phyloP scores from a whole-genome alignment of 2,113 vertebrate species.

The Antidorcas marsupialis region DNA sequence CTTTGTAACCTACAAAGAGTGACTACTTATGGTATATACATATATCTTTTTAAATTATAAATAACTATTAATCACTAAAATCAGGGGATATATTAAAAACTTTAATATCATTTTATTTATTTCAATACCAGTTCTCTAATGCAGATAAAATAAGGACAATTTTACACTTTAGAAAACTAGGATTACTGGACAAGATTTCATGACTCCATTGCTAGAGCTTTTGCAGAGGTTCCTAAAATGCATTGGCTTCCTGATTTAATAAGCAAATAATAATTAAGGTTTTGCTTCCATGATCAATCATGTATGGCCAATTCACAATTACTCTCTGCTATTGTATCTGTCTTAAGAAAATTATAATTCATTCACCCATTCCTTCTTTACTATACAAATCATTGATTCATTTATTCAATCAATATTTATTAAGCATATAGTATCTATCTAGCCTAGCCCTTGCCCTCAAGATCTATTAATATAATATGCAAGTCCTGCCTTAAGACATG shows the following conservation, averaged over 20 bases:
- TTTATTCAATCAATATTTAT: neutral
- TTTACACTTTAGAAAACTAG: neutral
- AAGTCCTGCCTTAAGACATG: neutral
- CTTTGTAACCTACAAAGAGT: neutral
- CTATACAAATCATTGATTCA: neutral
- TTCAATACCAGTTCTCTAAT: neutral
- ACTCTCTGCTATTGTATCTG: neutral
- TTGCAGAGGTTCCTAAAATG: neutral
- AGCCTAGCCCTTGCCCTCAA: neutral
- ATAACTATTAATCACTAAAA: neutral
- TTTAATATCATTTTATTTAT: neutral
- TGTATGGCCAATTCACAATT: neutral
- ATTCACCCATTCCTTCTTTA: neutral
- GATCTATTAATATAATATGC: neutral
- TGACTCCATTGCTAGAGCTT: neutral
- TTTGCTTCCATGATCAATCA: neutral
- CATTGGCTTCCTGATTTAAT: neutral
- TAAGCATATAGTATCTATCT: neutral
- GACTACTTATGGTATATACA: neutral
- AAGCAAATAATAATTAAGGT: neutral
- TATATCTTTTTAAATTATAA: neutral
- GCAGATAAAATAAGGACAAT: neutral
- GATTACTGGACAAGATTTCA: neutral
- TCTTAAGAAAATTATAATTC: neutral
- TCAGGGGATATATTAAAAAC: neutral